Base-by-base conservation (phyloP, 2,888 invertebrate genomes). In the Cryptophagus acutangulus region DNA sequence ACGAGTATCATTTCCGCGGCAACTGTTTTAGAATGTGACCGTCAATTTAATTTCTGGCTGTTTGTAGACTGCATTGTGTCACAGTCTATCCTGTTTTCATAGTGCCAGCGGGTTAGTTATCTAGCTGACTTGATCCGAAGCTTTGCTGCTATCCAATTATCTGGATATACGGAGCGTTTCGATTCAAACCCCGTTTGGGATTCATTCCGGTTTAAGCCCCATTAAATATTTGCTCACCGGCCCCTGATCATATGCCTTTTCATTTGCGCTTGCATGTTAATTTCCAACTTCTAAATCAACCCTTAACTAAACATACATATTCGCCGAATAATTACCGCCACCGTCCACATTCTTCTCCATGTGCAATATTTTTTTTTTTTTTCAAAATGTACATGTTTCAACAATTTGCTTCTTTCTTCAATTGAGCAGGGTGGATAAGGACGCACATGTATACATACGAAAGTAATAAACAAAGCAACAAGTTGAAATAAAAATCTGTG, bases 131-230 rank as follows among this genome's bases (percentile, higher is more conserved):
- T 65, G 66, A 66, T 66, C 66, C 67, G 62, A 61, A 63, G 66
- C 65, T 67, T 64, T 64, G 62, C 63, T 55, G 62, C 63, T 59
- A 66, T 67, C 67, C 67, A 67, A 67, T 67, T 67, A 67, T 63
- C 65, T 62, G 64, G 65, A 67, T 67, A 66, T 65, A 67, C 65
- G 66, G 57, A 66, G 63, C 66, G 66, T 65, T 67, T 65, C 64
- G 63, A 63, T 64, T 62, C 64, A 62, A 3, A 55, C 58, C 61
- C 62, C 62, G 59, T 65, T 62, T 59, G 63, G 66, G 63, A 63
- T 63, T 56, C 62, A 61, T 62, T 62, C 57, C 54, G 51, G 59
- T 55, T 57, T 55, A 55, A 53, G 57, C 57, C 45, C 56, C 59
- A 55, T 60, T 58, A 53, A 58, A 60, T 59, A 58, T 57, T 54